A percentile compares a stretch with the other conserved stretches of the same genome.
phyloP scores from a whole-genome alignment of 2,113 vertebrate species.

The Ictidomys tridecemlineatus region DNA sequence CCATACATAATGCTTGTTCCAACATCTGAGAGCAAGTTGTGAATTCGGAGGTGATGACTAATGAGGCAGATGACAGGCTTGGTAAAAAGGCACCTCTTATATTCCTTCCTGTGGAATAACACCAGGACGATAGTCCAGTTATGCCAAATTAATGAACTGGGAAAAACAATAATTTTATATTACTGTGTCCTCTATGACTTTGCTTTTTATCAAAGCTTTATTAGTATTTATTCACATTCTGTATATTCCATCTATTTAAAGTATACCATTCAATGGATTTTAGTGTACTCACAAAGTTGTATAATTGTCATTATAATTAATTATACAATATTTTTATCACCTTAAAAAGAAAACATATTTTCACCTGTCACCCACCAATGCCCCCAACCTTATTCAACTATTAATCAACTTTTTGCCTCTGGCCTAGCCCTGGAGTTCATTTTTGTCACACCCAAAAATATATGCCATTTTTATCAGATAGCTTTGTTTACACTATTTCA shows the following conservation, averaged over 20 bases:
- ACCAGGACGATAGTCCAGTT: not conserved
- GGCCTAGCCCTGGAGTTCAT: not conserved
- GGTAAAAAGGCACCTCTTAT: not conserved
- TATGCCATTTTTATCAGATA: not conserved
- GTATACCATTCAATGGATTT: not conserved
- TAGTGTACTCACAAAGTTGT: not conserved
- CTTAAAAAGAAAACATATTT: not conserved
- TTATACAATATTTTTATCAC: not conserved
- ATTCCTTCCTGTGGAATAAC: not conserved
- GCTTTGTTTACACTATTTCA: not conserved
- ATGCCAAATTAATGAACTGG: not conserved
- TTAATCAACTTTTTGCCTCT: not conserved
- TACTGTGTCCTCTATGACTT: not conserved
- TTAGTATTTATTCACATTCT: not conserved
- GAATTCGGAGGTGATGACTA: not conserved
- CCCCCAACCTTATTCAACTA: fast-evolving
- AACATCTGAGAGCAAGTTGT: not conserved
- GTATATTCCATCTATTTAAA: not conserved
- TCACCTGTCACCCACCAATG: not conserved
- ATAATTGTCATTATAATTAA: not conserved
- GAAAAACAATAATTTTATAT: not conserved
- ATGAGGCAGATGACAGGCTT: fast-evolving
- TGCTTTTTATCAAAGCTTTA: not conserved
- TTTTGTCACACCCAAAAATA: not conserved
- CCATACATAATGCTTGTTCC: not conserved